Base-by-base conservation (phyloP, 2,888 invertebrate genomes). In the Cyrtodaria siliqua region DNA sequence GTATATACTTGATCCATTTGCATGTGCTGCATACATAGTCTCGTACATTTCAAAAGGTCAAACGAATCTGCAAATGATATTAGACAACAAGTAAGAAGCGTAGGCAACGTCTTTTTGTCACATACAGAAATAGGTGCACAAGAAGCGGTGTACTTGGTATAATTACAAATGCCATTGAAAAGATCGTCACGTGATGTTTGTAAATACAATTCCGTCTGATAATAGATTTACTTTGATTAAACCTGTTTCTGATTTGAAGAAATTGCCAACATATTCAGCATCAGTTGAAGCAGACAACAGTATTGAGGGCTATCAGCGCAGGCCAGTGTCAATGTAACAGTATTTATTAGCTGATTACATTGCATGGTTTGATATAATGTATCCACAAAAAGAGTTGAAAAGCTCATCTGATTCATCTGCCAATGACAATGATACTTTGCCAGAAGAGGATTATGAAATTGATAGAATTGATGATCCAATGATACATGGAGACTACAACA, bases 81-180 rank as follows among this genome's bases (percentile, higher is more conserved):
- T 76, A 29, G 71, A 61, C 0, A 76, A 76, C 44, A 57, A 60
- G 83, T 83, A 0, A 44, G 78, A 33, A 27, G 29, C 12, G 72
- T 84, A 56, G 82, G 82, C 9, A 82, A 84, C 62, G 29, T 76
- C 71, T n/a, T 50, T 26, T 42, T 6, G 59, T 63, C 0, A 29
- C 9, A 57, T 63, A 60, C 68, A 14, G 77, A 77, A 49, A 40
- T 73, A 12, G 69, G 73, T 55, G 79, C 79, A n/a, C 84, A 82
- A 50, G 81, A 84, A 61, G 82, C 82, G 14, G 72, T 53, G 9
- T 82, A 80, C 63, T 33, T 83, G 9, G 52, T 81, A 2, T n/a
- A n/a, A n/a, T 56, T 82, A 2, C 82, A 82, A 62, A 70, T 79
- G 64, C 71, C 75, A 29, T 44, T 75, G n/a, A 24, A 64, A 24